These are phyloP conservation scores for Stenolophus ochropezus DNA, from an alignment of 2,888 invertebrate genomes.

Conservation along the genomic window DNA sequence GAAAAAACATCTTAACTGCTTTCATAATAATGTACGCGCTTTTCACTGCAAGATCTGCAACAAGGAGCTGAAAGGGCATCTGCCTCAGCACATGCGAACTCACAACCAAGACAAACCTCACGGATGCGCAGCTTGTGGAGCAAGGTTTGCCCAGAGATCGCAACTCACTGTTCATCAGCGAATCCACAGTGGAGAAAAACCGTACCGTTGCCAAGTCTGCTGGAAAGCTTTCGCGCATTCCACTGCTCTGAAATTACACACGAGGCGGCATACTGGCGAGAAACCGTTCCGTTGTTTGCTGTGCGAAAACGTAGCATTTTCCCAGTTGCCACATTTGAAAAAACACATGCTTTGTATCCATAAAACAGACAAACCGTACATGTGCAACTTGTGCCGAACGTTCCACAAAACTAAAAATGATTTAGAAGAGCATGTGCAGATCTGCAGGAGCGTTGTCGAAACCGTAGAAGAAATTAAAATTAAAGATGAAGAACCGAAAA, in stretches of 20 bases:
- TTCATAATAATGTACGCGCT: slow-evolving; percentile 83
- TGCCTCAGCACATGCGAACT: slow-evolving; percentile 88
- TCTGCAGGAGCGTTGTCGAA: slow-evolving; percentile 70
- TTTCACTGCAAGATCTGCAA: slow-evolving; percentile 88
- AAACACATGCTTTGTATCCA: slow-evolving; percentile 92
- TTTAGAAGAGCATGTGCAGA: slow-evolving; percentile 79
- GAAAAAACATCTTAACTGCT: slow-evolving; percentile 84
- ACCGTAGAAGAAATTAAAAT: slow-evolving; percentile 67
- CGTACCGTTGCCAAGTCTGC: slow-evolving; percentile 88
- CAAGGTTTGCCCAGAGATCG: slow-evolving; percentile 87
- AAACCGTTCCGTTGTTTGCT: slow-evolving; percentile 85
- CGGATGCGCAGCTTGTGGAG: slow-evolving; percentile 85
- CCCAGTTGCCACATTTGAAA: slow-evolving; percentile 90
- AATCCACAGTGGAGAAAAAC: slow-evolving; percentile 89
- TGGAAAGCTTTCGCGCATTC: slow-evolving; percentile 88
- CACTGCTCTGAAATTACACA: slow-evolving; percentile 88
- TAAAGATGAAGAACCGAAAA: slow-evolving; percentile 65
- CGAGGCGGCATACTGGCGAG: slow-evolving; percentile 89
- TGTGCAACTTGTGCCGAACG: slow-evolving; percentile 82
- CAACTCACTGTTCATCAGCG: slow-evolving; percentile 89
- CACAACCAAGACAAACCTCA: slow-evolving; percentile 86
- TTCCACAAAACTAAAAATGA: slow-evolving; percentile 87
- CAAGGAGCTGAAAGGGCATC: slow-evolving; percentile 86
- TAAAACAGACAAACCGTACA: slow-evolving; percentile 85
- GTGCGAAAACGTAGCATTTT: slow-evolving; percentile 83